Evolutionary conservation across 2,888 invertebrate genomes (phyloP), one percentile per base, ranked within the genome.

Genomic region (Leptura quadrifasciata): DNA sequence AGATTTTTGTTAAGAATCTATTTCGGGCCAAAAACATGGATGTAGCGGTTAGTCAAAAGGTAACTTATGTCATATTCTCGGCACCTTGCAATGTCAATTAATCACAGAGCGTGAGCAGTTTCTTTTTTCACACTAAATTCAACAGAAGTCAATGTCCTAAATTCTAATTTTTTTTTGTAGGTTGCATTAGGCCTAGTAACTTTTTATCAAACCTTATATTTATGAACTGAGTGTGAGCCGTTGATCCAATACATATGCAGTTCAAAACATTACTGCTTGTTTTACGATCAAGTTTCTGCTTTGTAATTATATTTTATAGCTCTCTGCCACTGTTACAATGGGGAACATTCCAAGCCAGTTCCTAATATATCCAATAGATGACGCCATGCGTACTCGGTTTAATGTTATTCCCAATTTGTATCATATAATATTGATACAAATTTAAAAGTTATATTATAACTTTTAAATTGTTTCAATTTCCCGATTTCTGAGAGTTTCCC

Each of bases 301-400:
- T 52, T n/a, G 52, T 52, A 52, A 52, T 52, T n/a, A 52, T 52
- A 52, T 52, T 52, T n/a, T 52, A 12, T n/a, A 52, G 52, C 52
- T 52, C 52, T 31, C 31, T 31, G 31, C 8, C 31, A 31, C 31
- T 31, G 31, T 31, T 31, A 31, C 31, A 31, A 31, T 31, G 3
- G 4, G 31, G 8, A 31, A 31, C 8, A 8, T 31, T 31, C n/a
- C n/a, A n/a, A n/a, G n/a, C n/a, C n/a, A n/a, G n/a, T n/a, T n/a
- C n/a, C n/a, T n/a, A n/a, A n/a, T n/a, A n/a, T n/a, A n/a, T n/a
- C n/a, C n/a, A n/a, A n/a, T n/a, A n/a, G n/a, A n/a, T n/a, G n/a
- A n/a, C n/a, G n/a, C n/a, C n/a, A n/a, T n/a, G n/a, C n/a, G n/a
- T n/a, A n/a, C n/a, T n/a, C n/a, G n/a, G n/a, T n/a, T n/a, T n/a